Conservation (phyloP, 2,113 vertebrate genomes). For the Cygnus atratus region DNA sequence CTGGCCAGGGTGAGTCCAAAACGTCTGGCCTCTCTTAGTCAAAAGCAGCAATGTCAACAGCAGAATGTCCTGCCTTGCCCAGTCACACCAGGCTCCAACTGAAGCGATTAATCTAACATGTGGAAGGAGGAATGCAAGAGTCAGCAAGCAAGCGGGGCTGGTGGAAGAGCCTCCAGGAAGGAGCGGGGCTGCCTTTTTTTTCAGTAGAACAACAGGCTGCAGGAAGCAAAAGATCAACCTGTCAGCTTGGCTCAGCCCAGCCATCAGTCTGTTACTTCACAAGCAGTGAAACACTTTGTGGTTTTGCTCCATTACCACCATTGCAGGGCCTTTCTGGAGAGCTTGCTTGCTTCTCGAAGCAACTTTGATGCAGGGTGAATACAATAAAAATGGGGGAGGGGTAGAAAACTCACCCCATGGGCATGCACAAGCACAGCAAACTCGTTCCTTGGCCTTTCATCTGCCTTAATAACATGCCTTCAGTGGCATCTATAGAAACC, state of each 20-base stretch:
- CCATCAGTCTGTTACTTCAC: neutral
- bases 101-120: accelerated
- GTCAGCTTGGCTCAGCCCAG: neutral
- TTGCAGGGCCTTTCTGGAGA: neutral
- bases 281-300: neutral
- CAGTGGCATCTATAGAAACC: constrained; percentile 29
- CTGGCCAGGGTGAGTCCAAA: accelerated
- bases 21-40: neutral
- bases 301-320: neutral
- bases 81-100: neutral
- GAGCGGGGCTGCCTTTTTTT: neutral
- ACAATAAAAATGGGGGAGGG: neutral
- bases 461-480: constrained; percentile 35
- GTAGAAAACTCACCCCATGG: constrained; percentile 26
- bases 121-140: neutral
- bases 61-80: neutral
- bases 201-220: neutral
- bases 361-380: constrained; percentile 6
- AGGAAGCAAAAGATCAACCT: neutral
- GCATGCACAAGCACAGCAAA: constrained; percentile 52
- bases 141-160: neutral
- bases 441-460: constrained; percentile 46
- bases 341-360: neutral
- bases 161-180: neutral
- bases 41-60: neutral